Percentiles rank a stretch among this genome's conserved stretches.
phyloP scores from a whole-genome alignment of 2,113 vertebrate genomes.

The Rhegmatorhina hoffmannsi region DNA sequence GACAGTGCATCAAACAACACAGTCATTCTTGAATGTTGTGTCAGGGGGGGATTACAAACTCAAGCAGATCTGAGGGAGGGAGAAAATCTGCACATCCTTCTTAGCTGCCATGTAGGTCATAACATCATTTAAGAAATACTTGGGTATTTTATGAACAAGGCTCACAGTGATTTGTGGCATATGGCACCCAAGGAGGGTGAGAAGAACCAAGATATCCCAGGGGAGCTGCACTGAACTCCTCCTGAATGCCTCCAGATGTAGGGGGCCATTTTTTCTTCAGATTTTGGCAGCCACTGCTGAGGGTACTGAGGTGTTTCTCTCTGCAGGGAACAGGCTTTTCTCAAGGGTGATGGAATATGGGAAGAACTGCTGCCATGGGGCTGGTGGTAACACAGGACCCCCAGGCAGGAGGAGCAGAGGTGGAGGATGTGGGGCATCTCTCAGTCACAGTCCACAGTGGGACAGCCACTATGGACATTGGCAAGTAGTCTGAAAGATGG shows the following conservation, averaged over 20 bases:
- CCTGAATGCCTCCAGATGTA: neutral
- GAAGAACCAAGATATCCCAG: fast-evolving
- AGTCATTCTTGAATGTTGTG: neutral
- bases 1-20: neutral
- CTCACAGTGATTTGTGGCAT: neutral
- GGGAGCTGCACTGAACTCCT: neutral
- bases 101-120: neutral
- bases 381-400: neutral
- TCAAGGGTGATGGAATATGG: fast-evolving
- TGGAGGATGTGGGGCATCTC: neutral
- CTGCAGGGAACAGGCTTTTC: neutral
- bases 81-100: neutral
- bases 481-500: neutral
- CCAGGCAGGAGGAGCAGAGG: neutral
- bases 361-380: neutral
- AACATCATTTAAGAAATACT: neutral
- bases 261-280: neutral
- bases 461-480: fast-evolving
- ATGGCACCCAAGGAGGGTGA: neutral
- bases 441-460: neutral
- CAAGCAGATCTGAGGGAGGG: neutral
- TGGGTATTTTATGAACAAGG: neutral
- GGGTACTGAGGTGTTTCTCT: neutral
- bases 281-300: neutral
- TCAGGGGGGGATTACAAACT: neutral